Evolutionary conservation across 2,797 vertebrate species (phyloP).

Genomic region (Picus viridis): DNA sequence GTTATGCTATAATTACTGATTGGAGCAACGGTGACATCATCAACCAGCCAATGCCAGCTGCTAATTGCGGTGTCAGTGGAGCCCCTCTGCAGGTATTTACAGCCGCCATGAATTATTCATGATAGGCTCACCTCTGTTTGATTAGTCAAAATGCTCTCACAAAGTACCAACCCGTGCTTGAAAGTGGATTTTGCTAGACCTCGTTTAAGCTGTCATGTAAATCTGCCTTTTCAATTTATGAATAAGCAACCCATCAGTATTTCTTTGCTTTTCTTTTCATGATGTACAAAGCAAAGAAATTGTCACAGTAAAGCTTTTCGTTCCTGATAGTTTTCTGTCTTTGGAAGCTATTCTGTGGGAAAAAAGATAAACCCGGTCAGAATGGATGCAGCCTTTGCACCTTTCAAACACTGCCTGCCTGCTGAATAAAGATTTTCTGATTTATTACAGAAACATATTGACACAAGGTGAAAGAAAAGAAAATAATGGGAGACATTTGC

Average conservation of each 20-base stretch:
- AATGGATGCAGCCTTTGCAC: neutral
- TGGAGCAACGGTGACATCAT: neutral
- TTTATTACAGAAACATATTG: slow-evolving; percentile 33
- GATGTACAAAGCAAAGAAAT: neutral
- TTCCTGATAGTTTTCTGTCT: neutral
- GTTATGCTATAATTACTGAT: neutral
- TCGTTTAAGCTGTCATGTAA: slow-evolving; percentile 44
- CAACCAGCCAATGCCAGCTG: neutral
- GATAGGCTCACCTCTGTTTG: slow-evolving; percentile 37
- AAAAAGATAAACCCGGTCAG: neutral
- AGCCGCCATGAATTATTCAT: slow-evolving; percentile 52
- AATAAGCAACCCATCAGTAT: slow-evolving; percentile 25
- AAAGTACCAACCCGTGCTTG: neutral
- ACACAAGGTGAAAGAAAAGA: slow-evolving; percentile 24
- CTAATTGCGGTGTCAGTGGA: slow-evolving; percentile 32
- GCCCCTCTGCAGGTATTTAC: slow-evolving; percentile 27
- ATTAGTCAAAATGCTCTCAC: slow-evolving; percentile 29
- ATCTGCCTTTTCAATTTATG: slow-evolving; percentile 38
- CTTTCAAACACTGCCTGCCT: slow-evolving; percentile 13
- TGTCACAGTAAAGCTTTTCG: neutral
- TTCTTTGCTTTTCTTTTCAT: neutral
- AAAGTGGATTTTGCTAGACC: slow-evolving; percentile 26
- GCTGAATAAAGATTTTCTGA: slow-evolving; percentile 52
- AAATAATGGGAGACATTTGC: slow-evolving; percentile 53
- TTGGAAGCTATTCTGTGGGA: neutral